Percentiles rank a stretch among this genome's conserved stretches.
phyloP scores from a whole-genome alignment of 1,140 invertebrate species.

The Phymastichus coffea region DNA sequence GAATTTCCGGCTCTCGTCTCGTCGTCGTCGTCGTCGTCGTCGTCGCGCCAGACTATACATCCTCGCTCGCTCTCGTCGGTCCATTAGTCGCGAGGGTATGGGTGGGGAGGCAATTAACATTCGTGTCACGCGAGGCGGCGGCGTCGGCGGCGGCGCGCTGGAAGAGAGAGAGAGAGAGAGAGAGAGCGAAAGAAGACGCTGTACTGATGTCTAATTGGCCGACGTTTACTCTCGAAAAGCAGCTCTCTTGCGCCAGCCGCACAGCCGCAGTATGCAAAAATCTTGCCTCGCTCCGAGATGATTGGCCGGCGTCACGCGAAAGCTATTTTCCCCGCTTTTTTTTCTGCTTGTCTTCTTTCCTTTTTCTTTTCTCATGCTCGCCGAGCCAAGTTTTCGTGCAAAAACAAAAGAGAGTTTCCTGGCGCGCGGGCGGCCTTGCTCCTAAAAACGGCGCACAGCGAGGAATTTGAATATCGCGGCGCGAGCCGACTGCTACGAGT shows the following conservation, averaged over 20 bases:
- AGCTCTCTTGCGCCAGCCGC: background rate
- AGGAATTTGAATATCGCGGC: conserved; percentile 20
- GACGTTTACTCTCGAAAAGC: conserved; percentile 20
- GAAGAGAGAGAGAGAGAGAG: background rate
- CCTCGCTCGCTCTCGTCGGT: background rate
- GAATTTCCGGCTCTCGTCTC: too few relatives aligned
- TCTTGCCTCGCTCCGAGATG: conserved; percentile 35
- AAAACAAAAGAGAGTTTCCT: background rate
- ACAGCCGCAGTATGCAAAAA: conserved; percentile 18
- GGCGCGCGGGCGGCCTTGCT: background rate
- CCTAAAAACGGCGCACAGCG: background rate
- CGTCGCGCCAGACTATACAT: background rate
- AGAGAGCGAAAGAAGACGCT: background rate
- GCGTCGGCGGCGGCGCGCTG: background rate
- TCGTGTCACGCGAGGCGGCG: conserved; percentile 23
- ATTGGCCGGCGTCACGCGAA: conserved; percentile 48
- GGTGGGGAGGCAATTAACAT: conserved; percentile 7
- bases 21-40: too few relatives aligned
- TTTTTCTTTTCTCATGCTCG: too few relatives aligned
- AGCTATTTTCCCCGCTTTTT: conserved; percentile 27
- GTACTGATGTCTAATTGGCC: conserved; percentile 25
- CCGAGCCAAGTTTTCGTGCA: too few relatives aligned
- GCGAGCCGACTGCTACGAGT: background rate
- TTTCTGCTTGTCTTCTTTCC: too few relatives aligned
- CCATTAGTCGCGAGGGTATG: background rate